These are phyloP conservation scores for Drosophila infuscata DNA, from an alignment of 2,888 invertebrate species.

Conservation along the genomic window DNA sequence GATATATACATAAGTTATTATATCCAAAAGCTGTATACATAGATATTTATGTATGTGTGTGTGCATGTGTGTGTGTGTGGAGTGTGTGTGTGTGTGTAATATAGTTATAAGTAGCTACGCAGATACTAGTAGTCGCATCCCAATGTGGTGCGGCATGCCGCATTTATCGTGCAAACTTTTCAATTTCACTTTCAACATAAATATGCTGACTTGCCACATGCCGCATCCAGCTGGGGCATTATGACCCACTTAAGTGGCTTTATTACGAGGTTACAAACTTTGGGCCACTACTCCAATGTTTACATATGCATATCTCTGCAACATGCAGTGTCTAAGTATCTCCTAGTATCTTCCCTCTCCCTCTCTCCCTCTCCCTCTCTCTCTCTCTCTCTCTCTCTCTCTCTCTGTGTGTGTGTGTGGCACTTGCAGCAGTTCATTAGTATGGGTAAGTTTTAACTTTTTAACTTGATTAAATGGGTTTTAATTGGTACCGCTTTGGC, in stretches of 20 bases:
- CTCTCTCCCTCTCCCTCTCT: not conserved
- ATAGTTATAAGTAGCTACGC: slow-evolving; percentile 47
- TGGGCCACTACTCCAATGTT: slow-evolving; percentile 29
- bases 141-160: slow-evolving; percentile 28
- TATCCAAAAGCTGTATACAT: not conserved
- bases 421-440: not conserved
- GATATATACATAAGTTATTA: slow-evolving; percentile 3
- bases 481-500: slow-evolving; percentile 69
- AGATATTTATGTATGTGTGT: not conserved
- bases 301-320: slow-evolving; percentile 30
- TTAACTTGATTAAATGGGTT: slow-evolving; percentile 81
- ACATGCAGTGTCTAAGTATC: slow-evolving; percentile 15
- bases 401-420: slow-evolving; percentile 1
- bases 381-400: not conserved
- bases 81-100: slow-evolving; percentile 11
- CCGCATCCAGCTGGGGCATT: slow-evolving; percentile 60
- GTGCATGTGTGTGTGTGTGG: slow-evolving; percentile 5
- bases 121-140: slow-evolving; percentile 16
- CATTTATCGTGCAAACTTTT: slow-evolving; percentile 72
- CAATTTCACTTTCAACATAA: slow-evolving; percentile 81
- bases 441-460: slow-evolving; percentile 55
- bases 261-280: slow-evolving; percentile 81
- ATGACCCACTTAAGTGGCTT: slow-evolving; percentile 83
- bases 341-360: not conserved
- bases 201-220: slow-evolving; percentile 56